Evolutionary conservation across 1,140 invertebrate genomes (phyloP), one percentile per base, ranked within the genome.

Genomic region (Drosophila setifemur): DNA sequence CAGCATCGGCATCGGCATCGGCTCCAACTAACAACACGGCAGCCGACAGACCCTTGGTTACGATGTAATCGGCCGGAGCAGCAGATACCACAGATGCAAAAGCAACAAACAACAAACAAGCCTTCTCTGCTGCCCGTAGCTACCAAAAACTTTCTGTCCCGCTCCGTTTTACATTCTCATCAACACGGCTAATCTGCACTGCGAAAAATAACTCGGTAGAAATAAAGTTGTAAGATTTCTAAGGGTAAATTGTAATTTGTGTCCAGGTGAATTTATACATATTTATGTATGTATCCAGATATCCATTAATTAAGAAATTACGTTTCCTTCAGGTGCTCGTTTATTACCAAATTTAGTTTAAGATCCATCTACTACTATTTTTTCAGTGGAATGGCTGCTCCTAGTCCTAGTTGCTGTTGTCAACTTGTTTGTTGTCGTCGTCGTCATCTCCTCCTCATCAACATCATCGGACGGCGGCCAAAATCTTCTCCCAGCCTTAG

Each of bases 121-220:
- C 69, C 83, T 83, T 79, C 73, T 83, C 78, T 83, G 78, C 63
- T 83, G 78, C 78, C 68, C 68, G 61, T 69, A 40, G 75, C 75
- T 74, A 79, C 76, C 71, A 79, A 70, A 73, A 60, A 33, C 52
- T 29, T 11, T 44, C 60, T 44, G 12, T 33, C 35, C 26, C 58
- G 9, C 39, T 37, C 43, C 25, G 66, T 47, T 43, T 64, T 29
- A 39, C 25, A 16, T 43, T 67, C 58, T 49, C 44, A 67, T 66
- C 60, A 67, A 67, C 43, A 45, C 45, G 18, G 26, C 58, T 49
- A 64, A 64, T 49, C 42, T 64, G 57, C 52, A 61, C 57, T 43
- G 53, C 1, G 3, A 7, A 2, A 8, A 61, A 50, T 1, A 1
- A 7, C 9, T n/a, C 4, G 29, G 29, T 11, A n/a, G 29, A 11